These are phyloP conservation scores for Cephalotes varians DNA, from an alignment of 2,888 invertebrate genomes.

Conservation along the genomic window DNA sequence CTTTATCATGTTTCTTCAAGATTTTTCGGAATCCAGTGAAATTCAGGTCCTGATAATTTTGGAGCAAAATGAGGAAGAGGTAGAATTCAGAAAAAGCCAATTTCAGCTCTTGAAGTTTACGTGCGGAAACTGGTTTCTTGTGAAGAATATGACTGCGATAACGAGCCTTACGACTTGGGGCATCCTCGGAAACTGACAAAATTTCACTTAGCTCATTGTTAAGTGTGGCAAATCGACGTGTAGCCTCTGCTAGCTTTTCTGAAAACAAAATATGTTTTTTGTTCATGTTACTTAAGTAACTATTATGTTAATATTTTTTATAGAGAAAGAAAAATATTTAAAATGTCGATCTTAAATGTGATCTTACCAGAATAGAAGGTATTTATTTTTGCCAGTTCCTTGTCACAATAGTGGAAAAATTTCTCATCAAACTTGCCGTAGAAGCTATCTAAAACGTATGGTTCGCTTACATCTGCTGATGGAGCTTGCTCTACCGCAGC, in stretches of 20 bases:
- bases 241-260: constrained; percentile 96
- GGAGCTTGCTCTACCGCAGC: constrained; percentile 92
- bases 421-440: constrained; percentile 94
- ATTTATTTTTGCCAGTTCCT: constrained; percentile 95
- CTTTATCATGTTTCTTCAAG: constrained; percentile 96
- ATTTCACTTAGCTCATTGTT: constrained; percentile 90
- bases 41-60: constrained; percentile 96
- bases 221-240: constrained; percentile 91
- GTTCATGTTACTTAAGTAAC: neutral
- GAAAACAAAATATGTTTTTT: neutral
- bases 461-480: constrained; percentile 91
- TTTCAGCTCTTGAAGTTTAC: constrained; percentile 93
- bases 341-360: neutral
- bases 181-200: constrained; percentile 84
- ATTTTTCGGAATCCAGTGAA: constrained; percentile 96
- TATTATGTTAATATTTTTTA: constrained; percentile 10
- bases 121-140: constrained; percentile 86
- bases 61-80: constrained; percentile 93
- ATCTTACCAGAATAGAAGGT: constrained; percentile 91
- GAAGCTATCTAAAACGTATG: constrained; percentile 90
- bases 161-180: constrained; percentile 63
- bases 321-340: neutral
- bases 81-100: constrained; percentile 97
- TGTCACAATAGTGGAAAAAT: constrained; percentile 94
- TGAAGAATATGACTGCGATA: constrained; percentile 77